phyloP scores from a whole-genome alignment of 2,113 vertebrate genomes.

The Myrmecobius fasciatus region DNA sequence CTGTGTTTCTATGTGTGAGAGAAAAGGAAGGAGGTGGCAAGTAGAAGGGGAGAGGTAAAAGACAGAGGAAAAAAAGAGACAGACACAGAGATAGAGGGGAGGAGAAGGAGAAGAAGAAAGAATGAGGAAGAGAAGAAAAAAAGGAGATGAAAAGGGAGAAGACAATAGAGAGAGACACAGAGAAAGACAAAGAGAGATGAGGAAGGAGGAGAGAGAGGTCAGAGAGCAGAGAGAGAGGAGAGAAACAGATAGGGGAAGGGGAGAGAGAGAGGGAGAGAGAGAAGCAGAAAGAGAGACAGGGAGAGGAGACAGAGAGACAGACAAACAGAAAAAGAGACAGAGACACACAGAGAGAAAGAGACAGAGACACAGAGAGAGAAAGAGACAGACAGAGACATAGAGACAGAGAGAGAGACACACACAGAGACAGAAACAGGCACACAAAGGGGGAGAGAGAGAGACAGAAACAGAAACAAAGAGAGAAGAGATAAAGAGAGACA shows the following conservation, averaged over 20 bases:
- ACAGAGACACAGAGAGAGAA: too few species aligned
- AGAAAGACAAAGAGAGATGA: neutral
- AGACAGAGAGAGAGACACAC: too few species aligned
- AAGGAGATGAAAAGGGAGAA: too few species aligned
- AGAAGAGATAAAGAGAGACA: too few species aligned
- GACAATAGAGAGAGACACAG: too few species aligned
- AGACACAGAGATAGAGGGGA: neutral
- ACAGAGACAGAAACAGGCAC: too few species aligned
- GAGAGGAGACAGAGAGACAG: neutral
- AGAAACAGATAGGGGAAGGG: neutral
- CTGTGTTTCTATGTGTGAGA: neutral
- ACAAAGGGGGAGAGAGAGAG: too few species aligned
- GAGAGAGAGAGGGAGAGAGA: constrained; percentile 3
- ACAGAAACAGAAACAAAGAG: too few species aligned
- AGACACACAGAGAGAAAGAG: too few species aligned
- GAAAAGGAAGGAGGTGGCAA: neutral
- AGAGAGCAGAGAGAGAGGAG: neutral
- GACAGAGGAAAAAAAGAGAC: neutral
- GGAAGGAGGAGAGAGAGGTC: neutral
- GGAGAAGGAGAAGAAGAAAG: neutral
- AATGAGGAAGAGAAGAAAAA: neutral
- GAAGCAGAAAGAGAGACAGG: neutral
- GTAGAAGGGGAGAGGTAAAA: neutral
- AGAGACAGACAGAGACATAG: too few species aligned
- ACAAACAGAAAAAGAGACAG: too few species aligned